A percentile compares a stretch with the other conserved stretches of the same genome.
These are phyloP conservation scores for Drosophila subquinaria DNA, from an alignment of 2,888 invertebrate species.

Conservation along the genomic window DNA sequence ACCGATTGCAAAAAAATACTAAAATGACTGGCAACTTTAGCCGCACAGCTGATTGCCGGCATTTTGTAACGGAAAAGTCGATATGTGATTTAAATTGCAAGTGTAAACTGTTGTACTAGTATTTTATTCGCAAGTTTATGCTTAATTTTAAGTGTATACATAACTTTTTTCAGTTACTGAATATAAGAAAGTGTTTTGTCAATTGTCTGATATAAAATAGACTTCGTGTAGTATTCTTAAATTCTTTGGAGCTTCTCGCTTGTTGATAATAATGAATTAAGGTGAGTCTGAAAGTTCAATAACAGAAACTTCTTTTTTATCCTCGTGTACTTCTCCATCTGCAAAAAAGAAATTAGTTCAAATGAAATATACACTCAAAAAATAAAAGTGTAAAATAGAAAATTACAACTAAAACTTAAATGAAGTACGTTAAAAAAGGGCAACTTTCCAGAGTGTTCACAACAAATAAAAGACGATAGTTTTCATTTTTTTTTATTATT, in stretches of 20 bases:
- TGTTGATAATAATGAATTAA: slow-evolving; percentile 21
- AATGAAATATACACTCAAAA: slow-evolving; percentile 38
- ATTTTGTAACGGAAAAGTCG: slow-evolving; percentile 10
- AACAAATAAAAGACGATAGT: slow-evolving; percentile 53
- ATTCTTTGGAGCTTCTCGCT: slow-evolving; percentile 53
- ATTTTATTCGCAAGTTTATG: slow-evolving; percentile 31
- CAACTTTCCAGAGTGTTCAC: background rate
- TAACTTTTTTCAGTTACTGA: slow-evolving; percentile 15
- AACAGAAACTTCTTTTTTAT: slow-evolving; percentile 64
- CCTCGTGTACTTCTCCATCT: slow-evolving; percentile 36
- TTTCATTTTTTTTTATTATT: slow-evolving; percentile 42
- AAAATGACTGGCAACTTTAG: slow-evolving; percentile 31
- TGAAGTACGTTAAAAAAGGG: background rate
- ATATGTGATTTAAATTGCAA: slow-evolving; percentile 8
- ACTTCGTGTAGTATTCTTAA: slow-evolving; percentile 19
- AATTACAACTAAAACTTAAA: slow-evolving; percentile 21
- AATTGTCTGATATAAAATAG: slow-evolving; percentile 14
- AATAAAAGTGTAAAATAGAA: slow-evolving; percentile 11
- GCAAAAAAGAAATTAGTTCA: slow-evolving; percentile 47
- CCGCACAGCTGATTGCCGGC: slow-evolving; percentile 23
- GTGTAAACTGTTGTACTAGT: slow-evolving; percentile 3
- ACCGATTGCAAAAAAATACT: slow-evolving; percentile 14
- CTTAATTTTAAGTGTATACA: slow-evolving; percentile 24
- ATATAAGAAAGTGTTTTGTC: slow-evolving; percentile 20
- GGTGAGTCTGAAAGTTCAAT: slow-evolving; percentile 67